These are phyloP conservation scores for Macrotus californicus DNA, from an alignment of 2,113 vertebrate genomes.

Conservation along the genomic window DNA sequence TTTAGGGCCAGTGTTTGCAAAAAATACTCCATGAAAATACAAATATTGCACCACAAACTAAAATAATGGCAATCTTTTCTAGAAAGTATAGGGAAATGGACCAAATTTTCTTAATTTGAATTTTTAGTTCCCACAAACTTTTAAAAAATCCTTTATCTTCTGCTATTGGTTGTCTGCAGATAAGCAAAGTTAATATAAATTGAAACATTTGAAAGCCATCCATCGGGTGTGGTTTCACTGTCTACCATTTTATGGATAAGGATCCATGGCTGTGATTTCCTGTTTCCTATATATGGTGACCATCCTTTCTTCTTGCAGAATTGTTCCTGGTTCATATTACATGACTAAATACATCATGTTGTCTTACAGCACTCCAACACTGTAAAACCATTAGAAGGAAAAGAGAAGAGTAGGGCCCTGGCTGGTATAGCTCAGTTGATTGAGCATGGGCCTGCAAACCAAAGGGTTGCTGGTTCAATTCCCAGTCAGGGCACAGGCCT, in stretches of 20 bases:
- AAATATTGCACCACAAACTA: neutral
- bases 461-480: no score
- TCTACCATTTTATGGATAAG: neutral
- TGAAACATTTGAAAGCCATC: neutral
- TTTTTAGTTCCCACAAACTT: neutral
- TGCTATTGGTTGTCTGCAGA: neutral
- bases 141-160: neutral
- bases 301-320: neutral
- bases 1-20: neutral
- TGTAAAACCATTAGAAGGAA: neutral
- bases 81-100: neutral
- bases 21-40: neutral
- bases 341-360: neutral
- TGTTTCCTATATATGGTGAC: neutral
- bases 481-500: no score
- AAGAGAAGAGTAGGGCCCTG: neutral
- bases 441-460: no score
- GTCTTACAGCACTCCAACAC: neutral
- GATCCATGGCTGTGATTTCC: neutral
- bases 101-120: neutral
- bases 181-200: neutral
- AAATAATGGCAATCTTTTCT: neutral
- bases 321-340: neutral
- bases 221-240: neutral
- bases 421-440: no score